Base-by-base conservation (phyloP, 2,797 vertebrate genomes). In the Avahi laniger region DNA sequence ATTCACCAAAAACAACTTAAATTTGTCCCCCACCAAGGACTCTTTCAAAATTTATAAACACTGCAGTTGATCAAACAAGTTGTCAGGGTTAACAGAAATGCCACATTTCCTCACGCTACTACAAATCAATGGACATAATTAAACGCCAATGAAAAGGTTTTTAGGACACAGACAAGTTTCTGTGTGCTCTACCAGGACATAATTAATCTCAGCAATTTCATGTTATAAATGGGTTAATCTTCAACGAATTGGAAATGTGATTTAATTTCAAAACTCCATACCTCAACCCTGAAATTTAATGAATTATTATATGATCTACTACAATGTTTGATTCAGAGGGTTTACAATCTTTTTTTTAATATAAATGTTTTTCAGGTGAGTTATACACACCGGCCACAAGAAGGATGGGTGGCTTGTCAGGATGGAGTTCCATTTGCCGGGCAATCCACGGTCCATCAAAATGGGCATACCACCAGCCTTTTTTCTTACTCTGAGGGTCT, bases 391-490 rank as follows among this genome's bases (percentile, higher is more conserved):
- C 99, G 9, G 99, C 99, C 97, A 99, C 99, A 85, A 99, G 99
- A 46, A 99, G 98, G 96, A 99, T 99, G 95, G 99, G 99, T 4
- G 99, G 99, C 96, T 99, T 99, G 81, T 99, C 99, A 0, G 99
- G 99, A 86, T 99, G 99, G 57, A 99, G 99, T 96, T 99, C 99
- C 99, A 99, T 99, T 76, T 99, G 99, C 52, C 99, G 97, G 94
- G 99, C 99, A 93, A 99, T 99, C 99, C 99, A 99, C 0, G 99
- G 99, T 52, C 99, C 99, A 79, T 99, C 99, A 10, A 99, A 99
- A 98, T 99, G 99, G 0, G 99, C 99, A 0, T 99, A 99, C 99
- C 99, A 99, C 99, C 99, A 99, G 41, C 99, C 99, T 97, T 99
- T 99, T 98, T 99, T 99, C 98, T 99, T 99, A 97, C 96, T 99